These are phyloP conservation scores for Dinocampus coccinellae DNA, from an alignment of 2,888 invertebrate species.

Conservation along the genomic window DNA sequence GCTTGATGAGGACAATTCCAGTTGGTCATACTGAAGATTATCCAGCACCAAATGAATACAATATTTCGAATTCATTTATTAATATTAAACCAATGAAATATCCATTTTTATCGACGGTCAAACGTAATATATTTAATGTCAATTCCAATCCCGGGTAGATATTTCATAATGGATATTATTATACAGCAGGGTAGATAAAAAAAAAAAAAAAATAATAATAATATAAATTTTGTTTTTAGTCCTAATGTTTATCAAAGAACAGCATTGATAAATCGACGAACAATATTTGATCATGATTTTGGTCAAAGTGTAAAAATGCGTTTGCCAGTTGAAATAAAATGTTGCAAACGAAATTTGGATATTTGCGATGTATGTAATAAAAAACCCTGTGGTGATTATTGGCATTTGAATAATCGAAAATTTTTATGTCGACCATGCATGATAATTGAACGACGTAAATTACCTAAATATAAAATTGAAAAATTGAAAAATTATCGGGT, in stretches of 20 bases:
- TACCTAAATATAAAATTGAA: slow-evolving; percentile 54
- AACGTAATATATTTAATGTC: slow-evolving; percentile 42
- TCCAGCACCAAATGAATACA: slow-evolving; percentile 56
- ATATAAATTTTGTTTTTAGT: slow-evolving; percentile 42
- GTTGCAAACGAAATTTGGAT: slow-evolving; percentile 66
- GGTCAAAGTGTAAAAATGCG: slow-evolving; percentile 67
- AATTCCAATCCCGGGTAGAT: slow-evolving; percentile 59
- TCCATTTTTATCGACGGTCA: slow-evolving; percentile 51
- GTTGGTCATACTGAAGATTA: slow-evolving; percentile 46
- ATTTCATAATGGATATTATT: neutral
- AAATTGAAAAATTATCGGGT: slow-evolving; percentile 49
- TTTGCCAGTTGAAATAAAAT: slow-evolving; percentile 69
- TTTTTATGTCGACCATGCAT: slow-evolving; percentile 70
- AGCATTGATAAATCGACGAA: slow-evolving; percentile 45
- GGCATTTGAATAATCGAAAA: slow-evolving; percentile 65
- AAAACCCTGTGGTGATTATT: slow-evolving; percentile 70
- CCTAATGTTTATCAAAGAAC: slow-evolving; percentile 55
- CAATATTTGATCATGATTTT: slow-evolving; percentile 68
- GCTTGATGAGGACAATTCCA: slow-evolving; percentile 51
- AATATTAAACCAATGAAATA: slow-evolving; percentile 48
- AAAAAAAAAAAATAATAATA: neutral
- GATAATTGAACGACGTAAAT: slow-evolving; percentile 61
- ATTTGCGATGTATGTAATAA: slow-evolving; percentile 67
- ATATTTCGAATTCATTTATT: slow-evolving; percentile 38
- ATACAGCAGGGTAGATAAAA: slow-evolving; percentile 6